A percentile compares a stretch with the other conserved stretches of the same genome.
phyloP scores from a whole-genome alignment of 2,113 vertebrate species.

The Petrocephalus microphthalmus region DNA sequence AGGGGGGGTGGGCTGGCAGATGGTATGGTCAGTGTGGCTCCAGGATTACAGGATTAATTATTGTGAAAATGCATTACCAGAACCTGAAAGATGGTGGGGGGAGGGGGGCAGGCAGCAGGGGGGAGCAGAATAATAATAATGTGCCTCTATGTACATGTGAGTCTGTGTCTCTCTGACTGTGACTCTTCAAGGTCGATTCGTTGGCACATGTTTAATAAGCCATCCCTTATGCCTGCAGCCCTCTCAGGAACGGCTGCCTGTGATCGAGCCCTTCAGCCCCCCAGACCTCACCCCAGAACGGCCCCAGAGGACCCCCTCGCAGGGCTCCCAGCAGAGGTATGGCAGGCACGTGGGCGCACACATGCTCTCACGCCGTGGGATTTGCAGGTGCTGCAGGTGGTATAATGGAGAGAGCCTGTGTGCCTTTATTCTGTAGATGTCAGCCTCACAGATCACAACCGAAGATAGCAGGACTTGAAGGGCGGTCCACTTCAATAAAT shows the following conservation, averaged over 20 bases:
- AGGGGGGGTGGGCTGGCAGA: constrained; percentile 42
- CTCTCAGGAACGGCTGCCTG: constrained; percentile 45
- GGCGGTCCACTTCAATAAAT: background rate
- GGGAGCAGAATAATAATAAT: constrained; percentile 20
- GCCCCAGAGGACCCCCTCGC: constrained; percentile 40
- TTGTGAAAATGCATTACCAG: constrained; percentile 45
- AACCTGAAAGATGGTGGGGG: constrained; percentile 27
- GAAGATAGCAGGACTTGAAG: background rate
- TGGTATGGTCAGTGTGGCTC: constrained; percentile 46
- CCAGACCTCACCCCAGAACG: constrained; percentile 41
- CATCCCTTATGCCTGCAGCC: background rate
- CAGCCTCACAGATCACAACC: background rate
- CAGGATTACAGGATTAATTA: constrained; percentile 58
- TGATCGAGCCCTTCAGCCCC: constrained; percentile 43
- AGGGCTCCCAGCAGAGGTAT: constrained; percentile 56
- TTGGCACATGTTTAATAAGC: constrained; percentile 20
- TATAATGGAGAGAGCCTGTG: background rate
- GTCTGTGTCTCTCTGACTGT: constrained; percentile 13
- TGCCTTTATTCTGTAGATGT: background rate
- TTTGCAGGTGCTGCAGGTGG: background rate
- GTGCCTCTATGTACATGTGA: background rate
- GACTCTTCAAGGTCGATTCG: constrained; percentile 20
- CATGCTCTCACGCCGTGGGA: background rate
- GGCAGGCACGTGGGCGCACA: background rate
- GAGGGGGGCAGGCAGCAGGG: constrained; percentile 16